These are phyloP conservation scores for Scaptomyza graminum DNA, from an alignment of 1,140 invertebrate genomes.

Conservation along the genomic window DNA sequence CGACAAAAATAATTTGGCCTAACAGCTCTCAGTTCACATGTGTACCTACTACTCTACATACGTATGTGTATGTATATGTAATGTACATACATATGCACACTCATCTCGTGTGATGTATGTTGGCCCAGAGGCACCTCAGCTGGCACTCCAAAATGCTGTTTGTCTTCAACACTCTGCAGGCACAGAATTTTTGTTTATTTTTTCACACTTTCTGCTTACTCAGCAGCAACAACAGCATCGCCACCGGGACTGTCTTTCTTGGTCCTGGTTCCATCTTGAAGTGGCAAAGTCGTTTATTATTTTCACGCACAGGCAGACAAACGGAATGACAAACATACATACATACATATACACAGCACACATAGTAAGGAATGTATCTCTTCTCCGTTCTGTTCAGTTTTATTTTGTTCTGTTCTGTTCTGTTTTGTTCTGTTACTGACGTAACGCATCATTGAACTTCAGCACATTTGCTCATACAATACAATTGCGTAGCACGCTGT, in stretches of 20 bases:
- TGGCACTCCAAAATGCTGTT: slow-evolving; percentile 48
- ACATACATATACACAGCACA: slow-evolving; percentile 1
- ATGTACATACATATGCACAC: not conserved
- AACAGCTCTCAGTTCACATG: slow-evolving; percentile 47
- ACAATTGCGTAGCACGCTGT: not conserved
- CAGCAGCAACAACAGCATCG: slow-evolving; percentile 15
- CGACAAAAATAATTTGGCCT: slow-evolving; percentile 73
- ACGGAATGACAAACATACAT: slow-evolving; percentile 27
- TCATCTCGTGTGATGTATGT: slow-evolving; percentile 13
- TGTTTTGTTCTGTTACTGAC: slow-evolving; percentile 22
- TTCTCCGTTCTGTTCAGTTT: not conserved
- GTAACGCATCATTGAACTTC: slow-evolving; percentile 27
- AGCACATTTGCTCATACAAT: not conserved
- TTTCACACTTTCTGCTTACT: slow-evolving; percentile 51
- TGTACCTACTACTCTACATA: not conserved
- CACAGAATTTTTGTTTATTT: slow-evolving; percentile 21
- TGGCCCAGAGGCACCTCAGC: slow-evolving; percentile 41
- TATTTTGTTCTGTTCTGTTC: not conserved
- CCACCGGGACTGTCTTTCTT: not conserved
- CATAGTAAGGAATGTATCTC: not conserved
- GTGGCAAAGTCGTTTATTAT: slow-evolving; percentile 80
- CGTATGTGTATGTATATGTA: not conserved
- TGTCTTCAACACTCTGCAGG: slow-evolving; percentile 59
- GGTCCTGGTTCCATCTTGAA: slow-evolving; percentile 37
- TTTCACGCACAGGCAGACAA: slow-evolving; percentile 61